Base-by-base conservation (phyloP, 1,140 invertebrate species). In the Ephestia elutella region DNA sequence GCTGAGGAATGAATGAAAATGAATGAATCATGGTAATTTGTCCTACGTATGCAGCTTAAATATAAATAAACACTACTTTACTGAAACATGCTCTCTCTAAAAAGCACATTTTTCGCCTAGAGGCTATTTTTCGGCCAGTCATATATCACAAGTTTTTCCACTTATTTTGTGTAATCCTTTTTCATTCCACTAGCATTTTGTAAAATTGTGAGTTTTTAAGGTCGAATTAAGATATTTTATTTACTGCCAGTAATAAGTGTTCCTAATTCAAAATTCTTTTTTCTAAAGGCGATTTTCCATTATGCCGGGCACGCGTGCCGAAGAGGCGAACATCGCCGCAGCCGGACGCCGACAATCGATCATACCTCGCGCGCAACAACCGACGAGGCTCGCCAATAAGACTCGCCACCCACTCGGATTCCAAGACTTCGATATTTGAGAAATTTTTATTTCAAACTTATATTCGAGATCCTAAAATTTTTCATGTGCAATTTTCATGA, bases 391-490 rank as follows among this genome's bases (percentile, higher is more conserved):
- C 10, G 15, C 48, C 0, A 53, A 62, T 13, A 80, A 69, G 56
- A 17, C 58, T 7, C 25, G 61, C 3, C 70, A 70, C 25, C 70
- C 73, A 1, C 70, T 84, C 0, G 83, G 83, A 48, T 81, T 80
- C 59, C 80, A 82, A 32, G 74, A 82, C 9, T 84, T 86, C 48
- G 83, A 86, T 59, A 50, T 67, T 57, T 68, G 51, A 74, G 73
- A 44, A 66, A 67, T 72, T 44, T 9, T 9, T 2, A 35, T 35
- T 35, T 13, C 32, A 35, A 35, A 44, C 5, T 15, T 44, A 44
- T 13, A 2, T 44, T 44, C n/a, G n/a, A n/a, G n/a, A n/a, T n/a
- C n/a, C n/a, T n/a, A n/a, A n/a, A n/a, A n/a, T n/a, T n/a, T n/a
- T n/a, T n/a, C n/a, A n/a, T n/a, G n/a, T n/a, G n/a, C n/a, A n/a